phyloP scores from a whole-genome alignment of 2,797 vertebrate species.

The Mycteria americana region DNA sequence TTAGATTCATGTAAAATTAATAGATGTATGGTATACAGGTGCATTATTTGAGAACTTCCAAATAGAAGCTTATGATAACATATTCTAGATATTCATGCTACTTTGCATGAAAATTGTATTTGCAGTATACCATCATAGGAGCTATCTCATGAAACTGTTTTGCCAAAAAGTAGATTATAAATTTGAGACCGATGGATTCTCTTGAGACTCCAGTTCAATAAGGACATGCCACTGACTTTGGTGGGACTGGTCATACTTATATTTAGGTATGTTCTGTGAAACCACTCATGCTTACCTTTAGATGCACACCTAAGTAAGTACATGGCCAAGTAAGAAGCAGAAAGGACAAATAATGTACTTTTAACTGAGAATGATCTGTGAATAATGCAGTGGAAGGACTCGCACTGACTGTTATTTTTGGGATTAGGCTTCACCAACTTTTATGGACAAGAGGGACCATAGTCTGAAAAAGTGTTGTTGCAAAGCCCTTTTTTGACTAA shows the following conservation, averaged over 20 bases:
- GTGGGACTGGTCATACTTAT: background rate
- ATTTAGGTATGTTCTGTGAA: background rate
- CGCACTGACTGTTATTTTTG: background rate
- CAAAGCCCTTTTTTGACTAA: background rate
- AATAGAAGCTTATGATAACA: background rate
- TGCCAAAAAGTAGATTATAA: background rate
- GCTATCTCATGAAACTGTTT: background rate
- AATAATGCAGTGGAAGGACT: background rate
- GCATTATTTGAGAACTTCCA: background rate
- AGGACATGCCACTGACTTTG: background rate
- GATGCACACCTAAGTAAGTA: background rate
- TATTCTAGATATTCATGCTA: background rate
- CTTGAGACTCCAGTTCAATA: background rate
- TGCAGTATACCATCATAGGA: background rate
- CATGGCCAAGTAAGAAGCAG: background rate
- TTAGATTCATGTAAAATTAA: background rate
- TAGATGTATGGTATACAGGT: background rate
- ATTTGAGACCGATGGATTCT: background rate
- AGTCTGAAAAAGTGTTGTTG: background rate
- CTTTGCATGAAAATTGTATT: constrained; percentile 3
- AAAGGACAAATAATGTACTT: background rate
- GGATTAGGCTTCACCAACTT: background rate
- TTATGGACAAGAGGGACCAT: background rate
- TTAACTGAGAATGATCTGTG: background rate
- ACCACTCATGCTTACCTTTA: background rate